phyloP scores from a whole-genome alignment of 1,140 invertebrate genomes.

The Sinella curviseta region DNA sequence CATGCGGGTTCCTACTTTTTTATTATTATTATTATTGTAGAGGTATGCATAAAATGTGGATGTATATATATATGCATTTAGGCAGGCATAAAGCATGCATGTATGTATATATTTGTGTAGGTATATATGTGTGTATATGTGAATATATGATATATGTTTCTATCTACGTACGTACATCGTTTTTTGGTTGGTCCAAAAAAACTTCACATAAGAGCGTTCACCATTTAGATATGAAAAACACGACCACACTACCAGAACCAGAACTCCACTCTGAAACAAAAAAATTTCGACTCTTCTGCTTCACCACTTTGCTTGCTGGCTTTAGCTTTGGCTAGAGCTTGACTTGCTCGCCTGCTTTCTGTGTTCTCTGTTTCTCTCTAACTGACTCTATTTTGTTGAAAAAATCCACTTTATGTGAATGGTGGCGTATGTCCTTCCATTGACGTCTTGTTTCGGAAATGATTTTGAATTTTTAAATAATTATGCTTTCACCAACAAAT shows the following conservation, averaged over 20 bases:
- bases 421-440: no score
- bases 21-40: neutral
- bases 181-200: no score
- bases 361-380: no score
- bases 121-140: neutral
- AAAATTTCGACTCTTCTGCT: neutral
- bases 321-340: neutral
- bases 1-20: neutral
- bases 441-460: no score
- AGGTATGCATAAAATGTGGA: neutral
- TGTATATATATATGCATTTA: neutral
- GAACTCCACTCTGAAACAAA: neutral
- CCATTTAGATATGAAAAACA: neutral
- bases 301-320: neutral
- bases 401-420: no score
- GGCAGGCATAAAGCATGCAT: no score
- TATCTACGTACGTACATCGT: neutral
- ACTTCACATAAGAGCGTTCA: neutral
- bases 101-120: neutral
- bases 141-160: neutral
- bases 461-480: no score
- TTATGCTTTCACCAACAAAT: no score
- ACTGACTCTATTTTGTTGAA: no score
- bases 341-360: no score
- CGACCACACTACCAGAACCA: neutral